Percentiles rank a stretch among this genome's conserved stretches.
Evolutionary conservation across 2,113 vertebrate genomes (phyloP).

Genomic region (Acanthisitta chloris): DNA sequence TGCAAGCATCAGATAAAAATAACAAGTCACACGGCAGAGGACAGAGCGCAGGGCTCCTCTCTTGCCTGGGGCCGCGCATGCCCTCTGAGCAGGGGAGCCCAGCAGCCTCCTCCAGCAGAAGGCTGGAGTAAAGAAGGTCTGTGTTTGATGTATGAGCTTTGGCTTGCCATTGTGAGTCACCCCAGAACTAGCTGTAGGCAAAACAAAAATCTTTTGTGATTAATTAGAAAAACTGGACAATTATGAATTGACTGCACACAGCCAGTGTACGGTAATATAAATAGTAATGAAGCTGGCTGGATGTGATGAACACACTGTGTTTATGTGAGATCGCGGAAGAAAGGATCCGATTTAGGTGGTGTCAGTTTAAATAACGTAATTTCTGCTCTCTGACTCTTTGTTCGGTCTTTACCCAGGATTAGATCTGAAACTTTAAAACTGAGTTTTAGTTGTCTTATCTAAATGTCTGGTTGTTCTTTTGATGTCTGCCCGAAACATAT

Average conservation of each 20-base stretch:
- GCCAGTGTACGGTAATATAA: conserved; percentile 80
- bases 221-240: conserved; percentile 93
- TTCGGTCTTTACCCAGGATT: conserved; percentile 56
- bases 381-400: conserved; percentile 65
- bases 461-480: conserved; percentile 63
- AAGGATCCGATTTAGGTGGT: conserved; percentile 67
- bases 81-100: conserved; percentile 38
- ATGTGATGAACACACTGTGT: conserved; percentile 65
- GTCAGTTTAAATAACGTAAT: conserved; percentile 70
- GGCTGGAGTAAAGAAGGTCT: conserved; percentile 75
- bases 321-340: conserved; percentile 67
- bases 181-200: conserved; percentile 84
- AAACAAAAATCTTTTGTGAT: conserved; percentile 93
- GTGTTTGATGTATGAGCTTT: conserved; percentile 86
- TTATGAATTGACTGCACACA: conserved; percentile 85
- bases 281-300: conserved; percentile 82
- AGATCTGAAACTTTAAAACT: conserved; percentile 54
- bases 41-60: conserved; percentile 74
- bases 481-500: conserved; percentile 55
- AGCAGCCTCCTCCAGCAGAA: conserved; percentile 72
- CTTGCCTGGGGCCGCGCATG: conserved; percentile 79
- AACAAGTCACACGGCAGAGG: conserved; percentile 83
- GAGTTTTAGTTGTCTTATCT: conserved; percentile 50
- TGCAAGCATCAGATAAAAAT: conserved; percentile 88
- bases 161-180: conserved; percentile 86